Base-by-base conservation (phyloP, 2,113 vertebrate species). In the Gorsachius goisagi region DNA sequence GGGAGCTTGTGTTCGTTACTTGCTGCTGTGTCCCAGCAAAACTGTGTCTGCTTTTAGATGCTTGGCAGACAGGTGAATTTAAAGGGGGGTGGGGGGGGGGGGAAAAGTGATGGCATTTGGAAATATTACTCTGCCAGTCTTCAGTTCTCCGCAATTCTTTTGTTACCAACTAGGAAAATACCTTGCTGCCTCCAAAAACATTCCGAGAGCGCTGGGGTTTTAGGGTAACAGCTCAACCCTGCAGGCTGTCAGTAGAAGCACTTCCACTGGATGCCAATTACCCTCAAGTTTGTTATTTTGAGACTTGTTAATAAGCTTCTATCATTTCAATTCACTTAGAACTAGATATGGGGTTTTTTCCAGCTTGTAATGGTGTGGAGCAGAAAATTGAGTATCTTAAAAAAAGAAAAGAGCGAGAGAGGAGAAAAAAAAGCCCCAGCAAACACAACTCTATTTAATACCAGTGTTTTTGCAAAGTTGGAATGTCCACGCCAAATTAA, bases 311-410 rank as follows among this genome's bases (percentile, higher is more conserved):
- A 35, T 60, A 28, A 76, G 35, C 8, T 56, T 76, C 4, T 32
- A 1, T 39, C 33, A 11, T 68, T 89, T 49, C 47, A 66, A 23
- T 53, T 39, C 8, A 22, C 35, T 68, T 90, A 41, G 6, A 80
- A 11, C 5, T 45, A 26, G 6, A 2, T 41, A 35, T 1, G 1
- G n/a, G n/a, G 33, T 79, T 77, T 79, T 77, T 44, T 23, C 10
- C 23, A 69, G 2, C 13, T 83, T 90, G 27, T 52, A 76, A 45
- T 0, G 0, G 35, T 26, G 4, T 28, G 3, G 24, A 80, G 5
- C 19, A 67, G 50, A 84, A 92, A 83, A 79, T 60, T 0, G 0
- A 55, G 10, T 47, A 6, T 21, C 22, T 78, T 69, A 15, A 15
- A 30, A 18, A 52, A 55, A 22, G 44, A 22, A 19, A 33, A 53